Conservation (phyloP, 92 coral and sea anemone species). For the Pocillopora meandrina region DNA sequence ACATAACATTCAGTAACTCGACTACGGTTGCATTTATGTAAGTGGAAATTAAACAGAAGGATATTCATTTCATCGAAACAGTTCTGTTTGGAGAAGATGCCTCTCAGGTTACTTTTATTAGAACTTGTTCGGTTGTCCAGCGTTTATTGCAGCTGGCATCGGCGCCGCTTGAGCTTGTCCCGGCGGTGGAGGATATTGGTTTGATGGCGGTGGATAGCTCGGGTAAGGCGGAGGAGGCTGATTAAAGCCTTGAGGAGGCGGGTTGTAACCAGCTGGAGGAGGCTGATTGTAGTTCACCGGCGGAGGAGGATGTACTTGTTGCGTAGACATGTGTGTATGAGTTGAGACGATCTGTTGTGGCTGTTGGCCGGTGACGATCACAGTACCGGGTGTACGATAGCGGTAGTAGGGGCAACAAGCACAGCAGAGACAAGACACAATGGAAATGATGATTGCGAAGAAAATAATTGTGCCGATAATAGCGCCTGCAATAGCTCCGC, state of each 20-base stretch:
- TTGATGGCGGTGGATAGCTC: not conserved
- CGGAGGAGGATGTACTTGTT: not conserved
- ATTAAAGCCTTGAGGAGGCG: not conserved
- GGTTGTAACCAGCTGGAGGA: not conserved
- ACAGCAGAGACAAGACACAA: conserved; percentile 25
- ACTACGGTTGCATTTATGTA: too few relatives aligned
- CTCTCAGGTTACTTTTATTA: not conserved
- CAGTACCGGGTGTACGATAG: conserved; percentile 19
- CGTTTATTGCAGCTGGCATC: not conserved
- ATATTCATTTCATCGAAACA: not conserved
- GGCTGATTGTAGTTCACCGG: conserved; percentile 3
- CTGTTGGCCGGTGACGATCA: not conserved
- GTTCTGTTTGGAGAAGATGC: not conserved
- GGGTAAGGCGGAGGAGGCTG: not conserved
- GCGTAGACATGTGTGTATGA: not conserved
- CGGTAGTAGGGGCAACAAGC: conserved; percentile 44
- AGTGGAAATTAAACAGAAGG: too few relatives aligned
- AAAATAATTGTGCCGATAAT: conserved; percentile 1
- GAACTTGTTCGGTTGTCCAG: not conserved
- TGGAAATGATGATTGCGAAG: conserved; percentile 14
- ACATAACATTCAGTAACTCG: too few relatives aligned
- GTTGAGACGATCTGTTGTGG: not conserved
- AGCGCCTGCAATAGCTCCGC: not conserved
- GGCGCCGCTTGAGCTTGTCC: not conserved
- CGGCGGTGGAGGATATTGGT: not conserved